Evolutionary conservation across 2,888 invertebrate genomes (phyloP).

Genomic region (Callyntrura sp.): DNA sequence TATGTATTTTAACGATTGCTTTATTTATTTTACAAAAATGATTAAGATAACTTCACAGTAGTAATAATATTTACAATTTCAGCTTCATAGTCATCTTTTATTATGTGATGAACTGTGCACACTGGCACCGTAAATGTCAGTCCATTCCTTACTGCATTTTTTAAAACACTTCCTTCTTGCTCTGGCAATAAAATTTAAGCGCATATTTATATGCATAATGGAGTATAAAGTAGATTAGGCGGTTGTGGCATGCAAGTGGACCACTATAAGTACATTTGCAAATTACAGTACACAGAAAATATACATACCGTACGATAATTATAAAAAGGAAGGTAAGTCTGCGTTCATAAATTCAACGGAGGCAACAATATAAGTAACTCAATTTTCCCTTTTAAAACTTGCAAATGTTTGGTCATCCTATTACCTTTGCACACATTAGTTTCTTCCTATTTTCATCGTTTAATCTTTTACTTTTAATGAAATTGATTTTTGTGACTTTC

Average conservation of each 20-base stretch:
- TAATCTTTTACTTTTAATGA: background rate
- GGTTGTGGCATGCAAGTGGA: background rate
- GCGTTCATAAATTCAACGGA: background rate
- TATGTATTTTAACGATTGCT: conserved; percentile 14
- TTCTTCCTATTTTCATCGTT: background rate
- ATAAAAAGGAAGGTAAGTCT: background rate
- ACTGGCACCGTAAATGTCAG: conserved; percentile 61
- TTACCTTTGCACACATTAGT: background rate
- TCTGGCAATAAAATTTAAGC: background rate
- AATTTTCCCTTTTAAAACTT: background rate
- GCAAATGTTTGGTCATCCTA: background rate
- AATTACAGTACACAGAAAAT: no score
- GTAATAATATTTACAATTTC: conserved; percentile 32
- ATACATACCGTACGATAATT: background rate
- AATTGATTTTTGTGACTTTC: background rate
- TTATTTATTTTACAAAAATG: conserved; percentile 18
- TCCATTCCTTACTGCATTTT: conserved; percentile 43
- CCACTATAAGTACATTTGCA: background rate
- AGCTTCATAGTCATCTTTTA: conserved; percentile 13
- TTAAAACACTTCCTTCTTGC: background rate
- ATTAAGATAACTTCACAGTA: background rate
- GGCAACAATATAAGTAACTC: background rate
- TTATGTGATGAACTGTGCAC: conserved; percentile 3
- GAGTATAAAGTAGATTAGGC: background rate
- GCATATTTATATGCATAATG: background rate